phyloP scores from a whole-genome alignment of 1,140 invertebrate species.

The Sipha flava region DNA sequence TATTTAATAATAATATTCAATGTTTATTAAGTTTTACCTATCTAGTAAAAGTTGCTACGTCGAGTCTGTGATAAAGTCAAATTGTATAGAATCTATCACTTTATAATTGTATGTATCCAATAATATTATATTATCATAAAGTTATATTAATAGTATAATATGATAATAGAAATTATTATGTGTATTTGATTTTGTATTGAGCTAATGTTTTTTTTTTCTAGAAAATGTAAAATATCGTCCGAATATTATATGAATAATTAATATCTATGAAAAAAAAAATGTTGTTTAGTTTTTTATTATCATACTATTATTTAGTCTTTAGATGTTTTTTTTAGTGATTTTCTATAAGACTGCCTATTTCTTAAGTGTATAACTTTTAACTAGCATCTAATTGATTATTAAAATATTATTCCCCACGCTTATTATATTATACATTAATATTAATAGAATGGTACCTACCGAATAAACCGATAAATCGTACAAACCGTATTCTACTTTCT shows the following conservation, averaged over 20 bases:
- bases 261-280: not conserved
- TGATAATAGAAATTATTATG: not conserved
- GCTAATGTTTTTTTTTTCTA: not conserved
- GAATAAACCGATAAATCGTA: too few species aligned
- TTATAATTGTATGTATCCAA: not conserved
- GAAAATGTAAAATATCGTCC: not conserved
- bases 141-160: not conserved
- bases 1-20: not conserved
- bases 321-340: conserved; percentile 25
- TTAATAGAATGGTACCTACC: too few species aligned
- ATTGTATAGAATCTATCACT: conserved; percentile 5
- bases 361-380: conserved; percentile 12
- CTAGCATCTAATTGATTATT: not conserved
- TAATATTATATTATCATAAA: not conserved
- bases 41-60: not conserved
- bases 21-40: not conserved
- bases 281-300: not conserved
- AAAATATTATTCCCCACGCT: not conserved
- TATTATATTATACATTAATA: too few species aligned
- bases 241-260: not conserved
- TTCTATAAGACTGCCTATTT: conserved; percentile 30
- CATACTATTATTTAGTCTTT: not conserved
- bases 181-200: not conserved
- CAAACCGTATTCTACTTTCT: too few species aligned
- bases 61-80: conserved; percentile 23